Conservation (phyloP, 2,113 vertebrate genomes). For the Colaptes auratus region DNA sequence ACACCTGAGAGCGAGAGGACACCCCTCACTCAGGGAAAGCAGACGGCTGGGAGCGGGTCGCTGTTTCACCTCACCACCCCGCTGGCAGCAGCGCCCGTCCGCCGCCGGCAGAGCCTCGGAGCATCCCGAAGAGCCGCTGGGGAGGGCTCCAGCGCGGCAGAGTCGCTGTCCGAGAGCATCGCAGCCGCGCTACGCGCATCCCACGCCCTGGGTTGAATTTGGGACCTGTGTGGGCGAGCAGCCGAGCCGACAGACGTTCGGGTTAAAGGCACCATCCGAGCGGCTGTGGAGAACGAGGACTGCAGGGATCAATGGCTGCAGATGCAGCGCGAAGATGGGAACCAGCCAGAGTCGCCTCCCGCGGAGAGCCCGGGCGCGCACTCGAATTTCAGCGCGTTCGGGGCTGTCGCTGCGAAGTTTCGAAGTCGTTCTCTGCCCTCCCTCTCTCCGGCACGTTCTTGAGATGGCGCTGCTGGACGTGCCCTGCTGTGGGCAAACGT, state of each 20-base stretch:
- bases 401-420: background rate
- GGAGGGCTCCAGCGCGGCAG: background rate
- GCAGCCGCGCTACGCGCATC: background rate
- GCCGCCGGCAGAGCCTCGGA: background rate
- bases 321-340: background rate
- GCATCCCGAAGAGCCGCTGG: background rate
- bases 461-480: background rate
- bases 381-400: background rate
- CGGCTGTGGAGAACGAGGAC: background rate
- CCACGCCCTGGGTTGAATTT: fast-evolving
- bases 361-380: background rate
- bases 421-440: background rate
- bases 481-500: background rate
- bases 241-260: background rate
- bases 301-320: fast-evolving
- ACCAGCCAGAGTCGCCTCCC: background rate
- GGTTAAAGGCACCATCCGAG: background rate
- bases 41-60: background rate
- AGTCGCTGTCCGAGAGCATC: background rate
- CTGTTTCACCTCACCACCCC: too few species aligned
- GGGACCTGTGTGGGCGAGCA: background rate
- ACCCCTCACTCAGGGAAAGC: background rate
- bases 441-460: background rate
- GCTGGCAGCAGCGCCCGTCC: background rate
- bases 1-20: background rate